Base-by-base conservation (phyloP, 1,140 invertebrate genomes). In the Panulirus ornatus region DNA sequence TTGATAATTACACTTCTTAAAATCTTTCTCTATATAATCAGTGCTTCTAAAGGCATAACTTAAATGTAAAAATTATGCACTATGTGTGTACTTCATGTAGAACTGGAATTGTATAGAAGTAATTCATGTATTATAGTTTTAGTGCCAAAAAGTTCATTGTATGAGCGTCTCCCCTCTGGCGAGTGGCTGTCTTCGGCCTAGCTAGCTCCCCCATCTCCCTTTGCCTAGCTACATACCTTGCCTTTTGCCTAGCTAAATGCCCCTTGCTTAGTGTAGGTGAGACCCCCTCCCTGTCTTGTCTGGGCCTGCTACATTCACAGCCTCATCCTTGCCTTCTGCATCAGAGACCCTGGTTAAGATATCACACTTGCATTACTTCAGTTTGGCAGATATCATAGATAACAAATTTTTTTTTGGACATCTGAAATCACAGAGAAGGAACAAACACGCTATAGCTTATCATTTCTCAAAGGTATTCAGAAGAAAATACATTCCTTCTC, bases 51-150 rank as follows among this genome's bases (percentile, higher is more conserved):
- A 44, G n/a, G 75, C 40, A 78, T 78, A 78, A 78, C 44, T 30
- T 78, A 42, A 76, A 76, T 14, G 75, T 78, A 78, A 78, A 22
- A 27, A 47, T 78, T 36, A 47, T 78, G 75, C 75, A 78, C 75
- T 78, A 78, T 78, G 75, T 78, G n/a, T 78, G 75, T 78, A 47
- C 36, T 22, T 47, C 27, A 30, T 78, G 75, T 78, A 78, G 75
- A 44, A 42, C 27, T 78, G 44, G n/a, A 66, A 30, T 66, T 78
- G 42, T 44, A 11, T 78, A 78, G 75, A 78, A 78, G 75, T 78
- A 78, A 42, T 78, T 78, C 2, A 78, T 78, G 19, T 78, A 27
- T 78, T 78, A 19, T 78, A 78, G 75, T 44, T 78, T 78, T 44
- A 78, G 75, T 78, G 22, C 27, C 75, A 44, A 47, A 78, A 78